A percentile compares a stretch with the other conserved stretches of the same genome.
Evolutionary conservation across 2,797 vertebrate species (phyloP).

Genomic region (Dermochelys coriacea): DNA sequence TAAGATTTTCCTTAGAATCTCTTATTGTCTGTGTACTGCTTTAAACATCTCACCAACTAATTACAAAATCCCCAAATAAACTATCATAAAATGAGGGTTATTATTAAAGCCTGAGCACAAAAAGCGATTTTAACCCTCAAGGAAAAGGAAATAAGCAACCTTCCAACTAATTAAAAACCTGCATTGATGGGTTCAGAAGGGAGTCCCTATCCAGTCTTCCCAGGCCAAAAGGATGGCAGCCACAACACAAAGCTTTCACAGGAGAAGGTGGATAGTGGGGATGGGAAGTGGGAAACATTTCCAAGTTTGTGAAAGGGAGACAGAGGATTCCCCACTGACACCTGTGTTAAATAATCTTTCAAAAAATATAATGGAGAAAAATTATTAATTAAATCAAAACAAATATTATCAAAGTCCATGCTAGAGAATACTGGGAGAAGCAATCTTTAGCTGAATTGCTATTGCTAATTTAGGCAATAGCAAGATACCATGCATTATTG

Average conservation of each 20-base stretch:
- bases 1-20: slow-evolving; percentile 21
- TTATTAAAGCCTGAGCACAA: slow-evolving; percentile 46
- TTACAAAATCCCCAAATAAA: slow-evolving; percentile 55
- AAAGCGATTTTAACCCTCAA: slow-evolving; percentile 45
- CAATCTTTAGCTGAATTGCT: neutral
- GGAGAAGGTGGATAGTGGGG: neutral
- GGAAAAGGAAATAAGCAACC: slow-evolving; percentile 47
- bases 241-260: neutral
- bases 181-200: slow-evolving; percentile 40
- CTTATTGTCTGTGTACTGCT: slow-evolving; percentile 36
- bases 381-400: neutral
- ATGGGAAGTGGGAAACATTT: neutral
- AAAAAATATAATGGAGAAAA: neutral
- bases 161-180: slow-evolving; percentile 61
- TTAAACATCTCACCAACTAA: slow-evolving; percentile 50
- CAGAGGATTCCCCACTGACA: neutral
- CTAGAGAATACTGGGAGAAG: neutral
- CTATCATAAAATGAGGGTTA: slow-evolving; percentile 25
- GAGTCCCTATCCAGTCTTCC: slow-evolving; percentile 30
- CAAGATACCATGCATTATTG: neutral
- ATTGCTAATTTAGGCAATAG: neutral
- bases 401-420: neutral
- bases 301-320: neutral
- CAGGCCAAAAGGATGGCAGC: slow-evolving; percentile 24
- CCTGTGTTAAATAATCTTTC: neutral